A percentile compares a stretch with the other conserved stretches of the same genome.
phyloP scores from a whole-genome alignment of 1,140 invertebrate species.

The Drosophila pseudoananassae region DNA sequence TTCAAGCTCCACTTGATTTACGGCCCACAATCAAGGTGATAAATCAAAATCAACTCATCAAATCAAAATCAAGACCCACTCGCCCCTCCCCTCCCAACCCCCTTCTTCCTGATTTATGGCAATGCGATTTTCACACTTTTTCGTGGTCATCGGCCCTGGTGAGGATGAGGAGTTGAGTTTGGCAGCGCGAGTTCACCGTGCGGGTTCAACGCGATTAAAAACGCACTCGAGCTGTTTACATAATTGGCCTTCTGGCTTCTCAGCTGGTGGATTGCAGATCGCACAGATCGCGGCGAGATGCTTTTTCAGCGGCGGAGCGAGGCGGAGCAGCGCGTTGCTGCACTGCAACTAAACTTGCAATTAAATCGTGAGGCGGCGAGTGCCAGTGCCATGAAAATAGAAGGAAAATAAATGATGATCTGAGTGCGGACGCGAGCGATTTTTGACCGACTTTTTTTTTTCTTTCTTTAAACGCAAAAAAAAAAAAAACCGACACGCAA shows the following conservation, averaged over 20 bases:
- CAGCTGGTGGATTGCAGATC: background rate
- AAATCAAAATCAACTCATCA: conserved; percentile 28
- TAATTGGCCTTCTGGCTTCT: conserved; percentile 55
- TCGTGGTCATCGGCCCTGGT: conserved; percentile 17
- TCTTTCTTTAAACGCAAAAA: conserved; percentile 37
- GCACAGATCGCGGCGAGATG: conserved; percentile 52
- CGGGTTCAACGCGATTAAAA: conserved; percentile 37
- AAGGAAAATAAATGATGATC: conserved; percentile 46
- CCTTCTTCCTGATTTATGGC: conserved; percentile 30
- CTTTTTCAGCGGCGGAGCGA: conserved; percentile 51
- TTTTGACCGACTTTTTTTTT: conserved; percentile 77
- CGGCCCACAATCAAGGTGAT: conserved; percentile 30
- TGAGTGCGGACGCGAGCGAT: conserved; percentile 47
- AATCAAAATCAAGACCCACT: conserved; percentile 11
- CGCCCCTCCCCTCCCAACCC: background rate
- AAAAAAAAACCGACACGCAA: conserved; percentile 39
- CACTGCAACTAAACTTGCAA: conserved; percentile 53
- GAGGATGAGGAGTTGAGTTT: background rate
- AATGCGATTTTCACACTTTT: conserved; percentile 62
- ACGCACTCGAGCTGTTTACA: conserved; percentile 66
- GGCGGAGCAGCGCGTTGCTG: conserved; percentile 24
- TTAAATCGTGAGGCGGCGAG: conserved; percentile 51
- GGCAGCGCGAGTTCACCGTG: background rate
- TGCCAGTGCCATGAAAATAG: conserved; percentile 37
- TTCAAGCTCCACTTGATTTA: conserved; percentile 37